Percentiles rank a stretch among this genome's conserved stretches.
These are phyloP conservation scores for Drosophila crucigera DNA, from an alignment of 2,888 invertebrate species.

Conservation along the genomic window DNA sequence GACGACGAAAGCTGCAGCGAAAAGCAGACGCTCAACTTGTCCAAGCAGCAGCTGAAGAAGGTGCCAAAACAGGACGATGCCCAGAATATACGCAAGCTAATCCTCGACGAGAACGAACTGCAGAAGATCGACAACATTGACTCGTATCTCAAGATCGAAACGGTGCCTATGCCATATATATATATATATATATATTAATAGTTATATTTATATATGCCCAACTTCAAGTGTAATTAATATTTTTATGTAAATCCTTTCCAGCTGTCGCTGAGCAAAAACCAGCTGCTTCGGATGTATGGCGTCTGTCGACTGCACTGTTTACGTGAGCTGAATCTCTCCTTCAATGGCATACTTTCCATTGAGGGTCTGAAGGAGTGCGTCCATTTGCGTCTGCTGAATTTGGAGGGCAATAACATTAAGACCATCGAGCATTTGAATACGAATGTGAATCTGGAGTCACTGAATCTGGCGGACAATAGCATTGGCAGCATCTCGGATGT, in stretches of 20 bases:
- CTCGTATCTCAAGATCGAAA: constrained; percentile 91
- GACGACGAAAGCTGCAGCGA: constrained; percentile 83
- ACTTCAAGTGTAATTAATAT: neutral
- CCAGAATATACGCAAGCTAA: constrained; percentile 89
- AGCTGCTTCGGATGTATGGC: constrained; percentile 94
- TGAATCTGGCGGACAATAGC: constrained; percentile 96
- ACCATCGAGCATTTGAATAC: constrained; percentile 95
- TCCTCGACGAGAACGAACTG: constrained; percentile 94
- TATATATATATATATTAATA: neutral
- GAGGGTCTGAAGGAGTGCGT: constrained; percentile 95
- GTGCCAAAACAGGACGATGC: constrained; percentile 90
- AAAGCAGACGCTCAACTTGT: constrained; percentile 89
- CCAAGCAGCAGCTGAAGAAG: constrained; percentile 92
- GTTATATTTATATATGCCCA: neutral
- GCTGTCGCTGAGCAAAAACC: constrained; percentile 94
- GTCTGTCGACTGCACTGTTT: constrained; percentile 92
- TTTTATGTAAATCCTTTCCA: constrained; percentile 84
- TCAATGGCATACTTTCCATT: constrained; percentile 95
- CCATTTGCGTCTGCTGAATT: constrained; percentile 92
- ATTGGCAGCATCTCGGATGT: constrained; percentile 94
- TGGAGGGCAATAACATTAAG: constrained; percentile 96
- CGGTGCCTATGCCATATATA: constrained; percentile 86
- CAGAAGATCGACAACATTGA: constrained; percentile 95
- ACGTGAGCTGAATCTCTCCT: constrained; percentile 92
- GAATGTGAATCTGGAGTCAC: constrained; percentile 91